Evolutionary conservation across 1,140 invertebrate genomes (phyloP), one percentile per base, ranked within the genome.

Genomic region (Hestina assimilis): DNA sequence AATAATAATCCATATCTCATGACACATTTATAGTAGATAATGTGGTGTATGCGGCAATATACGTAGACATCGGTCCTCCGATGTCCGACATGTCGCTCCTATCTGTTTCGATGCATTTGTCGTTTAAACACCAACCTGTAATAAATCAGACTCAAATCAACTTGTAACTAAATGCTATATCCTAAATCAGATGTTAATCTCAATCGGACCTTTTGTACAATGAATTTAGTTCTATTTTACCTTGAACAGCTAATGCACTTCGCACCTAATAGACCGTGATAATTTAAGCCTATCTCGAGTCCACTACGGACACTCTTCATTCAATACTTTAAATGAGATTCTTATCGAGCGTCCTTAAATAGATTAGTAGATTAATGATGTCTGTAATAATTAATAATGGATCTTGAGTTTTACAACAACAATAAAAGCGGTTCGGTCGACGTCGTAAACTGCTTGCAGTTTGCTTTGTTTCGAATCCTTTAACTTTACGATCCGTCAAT

Each of bases 351-450:
- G 69, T 81, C 82, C 82, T 84, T 87, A 83, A 87, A 87, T 87
- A 87, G 82, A 85, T 87, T 85, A 87, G 79, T 87, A 87, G 84
- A 87, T 87, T 87, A 87, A 87, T 87, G 84, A 83, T 84, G 79
- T 79, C 82, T 83, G 79, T 87, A 85, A 87, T 87, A 87, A 87
- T 87, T 85, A 87, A 87, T 87, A 87, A 87, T 87, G 82, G 82
- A 83, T 83, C 76, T 75, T 84, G 79, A 83, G 83, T 84, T 87
- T 87, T 85, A 87, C 79, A 85, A 85, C 82, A 82, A 83, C 74
- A 87, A 87, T 87, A 85, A 87, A 87, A 85, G 78, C 73, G 75
- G 76, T 75, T 71, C 75, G 72, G 74, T 72, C 75, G 66, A 66
- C 65, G 64, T 79, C 79, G 69, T 84, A 84, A 84, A 85, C 66